Evolutionary conservation across 1,140 invertebrate genomes (phyloP).

Genomic region (Geopemphigus sp.): DNA sequence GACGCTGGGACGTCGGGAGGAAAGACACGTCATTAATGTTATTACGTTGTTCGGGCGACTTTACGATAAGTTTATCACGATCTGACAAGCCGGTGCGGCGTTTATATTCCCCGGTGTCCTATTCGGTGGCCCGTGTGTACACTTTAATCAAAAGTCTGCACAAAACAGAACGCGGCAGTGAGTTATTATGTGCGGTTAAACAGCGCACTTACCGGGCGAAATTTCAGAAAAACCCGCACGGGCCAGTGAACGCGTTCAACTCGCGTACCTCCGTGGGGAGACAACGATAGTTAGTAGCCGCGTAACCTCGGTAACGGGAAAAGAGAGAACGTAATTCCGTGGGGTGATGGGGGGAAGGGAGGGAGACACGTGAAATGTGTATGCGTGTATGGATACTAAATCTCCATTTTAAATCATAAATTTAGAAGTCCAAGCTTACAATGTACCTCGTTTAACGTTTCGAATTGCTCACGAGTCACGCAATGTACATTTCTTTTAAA

Average conservation of each 20-base stretch:
- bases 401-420: no score
- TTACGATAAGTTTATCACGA: slow-evolving; percentile 19
- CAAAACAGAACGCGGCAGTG: not conserved
- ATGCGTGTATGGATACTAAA: no score
- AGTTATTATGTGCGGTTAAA: slow-evolving; percentile 34
- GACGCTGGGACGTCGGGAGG: not conserved
- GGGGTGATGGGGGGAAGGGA: no score
- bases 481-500: no score
- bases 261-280: no score
- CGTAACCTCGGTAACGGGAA: no score
- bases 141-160: slow-evolving; percentile 36
- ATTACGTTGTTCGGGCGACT: slow-evolving; percentile 16
- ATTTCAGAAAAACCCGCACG: slow-evolving; percentile 9
- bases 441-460: no score
- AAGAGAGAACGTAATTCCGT: no score
- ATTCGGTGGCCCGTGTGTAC: not conserved
- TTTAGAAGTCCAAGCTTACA: no score
- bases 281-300: no score
- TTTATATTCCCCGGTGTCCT: slow-evolving; percentile 5
- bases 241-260: not conserved
- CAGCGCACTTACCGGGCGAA: slow-evolving; percentile 6
- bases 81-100: not conserved
- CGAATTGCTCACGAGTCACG: no score
- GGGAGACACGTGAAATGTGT: no score
- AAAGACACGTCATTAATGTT: not conserved